These are phyloP conservation scores for Pediacus dermestoides DNA, from an alignment of 2,888 invertebrate species.

Conservation along the genomic window DNA sequence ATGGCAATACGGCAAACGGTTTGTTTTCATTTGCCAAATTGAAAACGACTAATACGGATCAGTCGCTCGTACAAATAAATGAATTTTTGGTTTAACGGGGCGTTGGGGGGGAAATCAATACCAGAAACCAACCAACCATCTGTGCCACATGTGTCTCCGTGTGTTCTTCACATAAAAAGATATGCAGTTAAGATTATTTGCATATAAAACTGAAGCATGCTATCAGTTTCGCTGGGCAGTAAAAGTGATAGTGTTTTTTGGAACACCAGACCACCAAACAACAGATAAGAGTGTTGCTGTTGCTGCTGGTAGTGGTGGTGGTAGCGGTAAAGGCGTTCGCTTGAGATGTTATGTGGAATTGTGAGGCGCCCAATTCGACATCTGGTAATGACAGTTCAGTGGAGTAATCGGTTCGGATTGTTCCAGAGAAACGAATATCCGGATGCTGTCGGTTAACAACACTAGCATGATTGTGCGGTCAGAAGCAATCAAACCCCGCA, in stretches of 20 bases:
- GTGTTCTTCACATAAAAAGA: too few relatives aligned
- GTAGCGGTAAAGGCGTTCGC: conserved; percentile 13
- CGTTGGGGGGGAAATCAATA: too few relatives aligned
- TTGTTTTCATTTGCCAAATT: conserved; percentile 32
- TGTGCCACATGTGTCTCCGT: too few relatives aligned
- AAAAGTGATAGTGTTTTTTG: too few relatives aligned
- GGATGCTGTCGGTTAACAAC: conserved; percentile 39
- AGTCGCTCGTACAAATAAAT: too few relatives aligned
- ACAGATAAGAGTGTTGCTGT: conserved; percentile 2
- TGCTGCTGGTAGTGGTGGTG: conserved; percentile 14
- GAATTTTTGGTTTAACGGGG: too few relatives aligned
- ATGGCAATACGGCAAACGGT: conserved; percentile 34
- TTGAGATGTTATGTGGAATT: conserved; percentile 6
- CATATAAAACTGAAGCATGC: too few relatives aligned
- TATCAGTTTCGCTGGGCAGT: too few relatives aligned
- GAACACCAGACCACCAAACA: too few relatives aligned
- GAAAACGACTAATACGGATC: too few relatives aligned
- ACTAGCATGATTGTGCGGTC: conserved; percentile 46
- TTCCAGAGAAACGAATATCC: conserved; percentile 40
- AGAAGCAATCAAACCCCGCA: conserved; percentile 43
- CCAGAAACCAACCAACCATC: too few relatives aligned
- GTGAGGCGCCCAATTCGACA: conserved; percentile 23
- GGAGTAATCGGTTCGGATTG: conserved; percentile 43
- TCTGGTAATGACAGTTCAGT: conserved; percentile 45
- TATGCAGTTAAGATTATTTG: too few relatives aligned